Conservation (phyloP, 2,888 invertebrate genomes). For the Drymonia ruficornis region DNA sequence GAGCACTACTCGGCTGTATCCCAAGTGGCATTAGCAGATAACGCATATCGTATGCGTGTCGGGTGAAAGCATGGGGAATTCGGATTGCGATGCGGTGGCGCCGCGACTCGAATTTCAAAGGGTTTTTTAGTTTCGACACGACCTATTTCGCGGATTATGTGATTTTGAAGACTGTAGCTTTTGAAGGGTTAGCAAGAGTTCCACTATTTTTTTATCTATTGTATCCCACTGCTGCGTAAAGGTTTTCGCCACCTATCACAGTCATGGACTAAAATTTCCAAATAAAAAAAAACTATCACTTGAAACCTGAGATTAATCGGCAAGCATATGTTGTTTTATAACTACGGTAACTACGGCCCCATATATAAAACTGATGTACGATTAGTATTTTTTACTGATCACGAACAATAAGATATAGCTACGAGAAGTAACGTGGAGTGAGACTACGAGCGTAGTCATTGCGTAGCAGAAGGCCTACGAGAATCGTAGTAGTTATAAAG, state of each 20-base stretch:
- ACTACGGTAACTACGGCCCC: too few species aligned
- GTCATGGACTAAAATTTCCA: too few species aligned
- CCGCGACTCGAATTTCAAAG: slow-evolving; percentile 78
- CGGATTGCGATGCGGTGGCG: slow-evolving; percentile 71
- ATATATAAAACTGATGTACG: too few species aligned
- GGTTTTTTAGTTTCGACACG: slow-evolving; percentile 58
- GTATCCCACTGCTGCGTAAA: too few species aligned
- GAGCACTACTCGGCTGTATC: slow-evolving; percentile 70
- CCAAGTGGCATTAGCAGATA: slow-evolving; percentile 80
- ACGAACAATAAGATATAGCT: background rate
- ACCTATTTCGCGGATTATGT: slow-evolving; percentile 49
- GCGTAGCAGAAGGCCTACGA: background rate
- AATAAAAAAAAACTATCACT: too few species aligned
- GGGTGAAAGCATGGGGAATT: slow-evolving; percentile 80
- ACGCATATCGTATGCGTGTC: slow-evolving; percentile 80
- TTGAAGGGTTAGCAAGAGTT: too few species aligned
- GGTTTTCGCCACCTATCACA: too few species aligned
- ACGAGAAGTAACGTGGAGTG: background rate
- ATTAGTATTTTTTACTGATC: too few species aligned
- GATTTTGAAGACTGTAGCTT: background rate
- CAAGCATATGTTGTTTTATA: too few species aligned
- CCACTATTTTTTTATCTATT: too few species aligned
- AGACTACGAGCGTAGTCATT: background rate
- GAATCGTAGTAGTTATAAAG: background rate
- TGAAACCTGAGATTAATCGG: too few species aligned